Conservation (phyloP, 1,140 invertebrate species). For the Onthophagus taurus region DNA sequence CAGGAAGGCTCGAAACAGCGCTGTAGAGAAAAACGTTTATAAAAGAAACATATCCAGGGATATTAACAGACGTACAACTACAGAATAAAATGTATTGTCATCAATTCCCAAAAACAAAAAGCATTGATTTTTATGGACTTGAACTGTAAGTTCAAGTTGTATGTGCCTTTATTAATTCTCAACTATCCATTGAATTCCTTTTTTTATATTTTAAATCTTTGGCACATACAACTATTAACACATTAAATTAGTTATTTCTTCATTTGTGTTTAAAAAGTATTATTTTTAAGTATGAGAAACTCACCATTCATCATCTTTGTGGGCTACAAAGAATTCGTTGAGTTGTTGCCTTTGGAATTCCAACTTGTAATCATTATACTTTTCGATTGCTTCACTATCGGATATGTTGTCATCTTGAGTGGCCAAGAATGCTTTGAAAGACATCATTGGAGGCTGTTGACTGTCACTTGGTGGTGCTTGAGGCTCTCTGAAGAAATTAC, state of each 20-base stretch:
- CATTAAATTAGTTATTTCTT: too few relatives aligned
- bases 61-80: too few relatives aligned
- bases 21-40: conserved; percentile 36
- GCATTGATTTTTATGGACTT: too few relatives aligned
- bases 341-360: conserved; percentile 94
- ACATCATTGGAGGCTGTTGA: conserved; percentile 90
- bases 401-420: conserved; percentile 96
- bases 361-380: conserved; percentile 97
- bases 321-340: conserved; percentile 96
- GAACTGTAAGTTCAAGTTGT: conserved; percentile 3
- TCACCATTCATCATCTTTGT: conserved; percentile 99
- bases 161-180: too few relatives aligned
- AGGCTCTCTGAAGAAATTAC: conserved; percentile 35
- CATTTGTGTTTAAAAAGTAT: too few relatives aligned
- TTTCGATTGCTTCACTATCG: conserved; percentile 92
- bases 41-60: conserved; percentile 19
- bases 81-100: too few relatives aligned
- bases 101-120: too few relatives aligned
- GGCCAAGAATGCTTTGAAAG: conserved; percentile 92
- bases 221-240: too few relatives aligned
- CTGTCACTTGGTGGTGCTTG: conserved; percentile 35
- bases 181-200: too few relatives aligned
- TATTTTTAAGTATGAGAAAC: too few relatives aligned
- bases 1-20: conserved; percentile 31
- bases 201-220: too few relatives aligned